Evolutionary conservation across 1,140 invertebrate genomes (phyloP), one percentile per base, ranked within the genome.

Genomic region (Schlechtendalia chinensis): DNA sequence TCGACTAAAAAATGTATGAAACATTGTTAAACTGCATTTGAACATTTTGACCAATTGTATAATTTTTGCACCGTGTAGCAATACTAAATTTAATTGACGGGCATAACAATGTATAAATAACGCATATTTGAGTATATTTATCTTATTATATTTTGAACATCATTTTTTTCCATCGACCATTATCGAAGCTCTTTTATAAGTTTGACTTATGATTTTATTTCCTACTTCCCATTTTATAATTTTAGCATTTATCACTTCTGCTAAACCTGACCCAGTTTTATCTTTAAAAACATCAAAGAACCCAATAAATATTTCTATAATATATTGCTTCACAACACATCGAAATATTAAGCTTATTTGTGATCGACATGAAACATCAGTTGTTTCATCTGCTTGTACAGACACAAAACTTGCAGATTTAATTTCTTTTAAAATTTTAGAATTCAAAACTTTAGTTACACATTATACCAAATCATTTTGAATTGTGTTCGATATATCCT

Each of bases 21-120:
- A 59, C 27, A 82, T 81, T 19, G 53, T 50, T 22, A 45, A 27
- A 32, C 58, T 50, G 54, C 65, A 45, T n/a, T 81, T 82, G 45
- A 82, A 82, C 6, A 82, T 80, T 61, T 65, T 81, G n/a, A 82
- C 83, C 22, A 72, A 67, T 12, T 72, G 32, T 19, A 82, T 83
- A 2, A 24, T 45, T 29, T 58, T 75, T 47, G 75, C 54, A 17
- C 47, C 29, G 14, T 74, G 32, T 82, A 85, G 81, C 32, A 86
- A 72, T 6, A 83, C 82, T 58, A 82, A 58, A 63, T 83, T 83
- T 22, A 83, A 47, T 45, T 72, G 45, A 75, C 83, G 83, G 29
- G 82, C 82, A 65, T 82, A 82, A 58, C 81, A 83, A 67, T 83
- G 83, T 53, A 12, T 45, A 45, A 45, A 45, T 45, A 45, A 45